Evolutionary conservation across 2,113 vertebrate species (phyloP).

Genomic region (Amia ocellicauda): DNA sequence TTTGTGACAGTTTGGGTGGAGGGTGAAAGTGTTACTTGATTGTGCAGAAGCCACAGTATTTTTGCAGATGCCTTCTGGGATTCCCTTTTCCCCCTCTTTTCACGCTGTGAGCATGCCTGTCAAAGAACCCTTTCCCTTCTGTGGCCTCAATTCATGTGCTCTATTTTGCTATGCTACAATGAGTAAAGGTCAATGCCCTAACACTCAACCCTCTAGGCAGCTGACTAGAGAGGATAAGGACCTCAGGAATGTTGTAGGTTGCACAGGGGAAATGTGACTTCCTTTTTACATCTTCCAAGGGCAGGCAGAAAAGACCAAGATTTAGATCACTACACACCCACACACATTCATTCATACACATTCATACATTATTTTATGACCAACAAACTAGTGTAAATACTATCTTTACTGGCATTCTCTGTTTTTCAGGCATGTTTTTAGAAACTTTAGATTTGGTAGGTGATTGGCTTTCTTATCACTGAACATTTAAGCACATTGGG

Average conservation of each 20-base stretch:
- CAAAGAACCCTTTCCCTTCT: conserved; percentile 55
- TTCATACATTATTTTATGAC: no score
- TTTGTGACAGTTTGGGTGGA: conserved; percentile 20
- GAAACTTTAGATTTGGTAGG: no score
- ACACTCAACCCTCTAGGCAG: conserved; percentile 16
- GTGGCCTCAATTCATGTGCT: conserved; percentile 50
- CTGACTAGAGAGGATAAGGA: conserved; percentile 2
- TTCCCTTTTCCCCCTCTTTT: conserved; percentile 11
- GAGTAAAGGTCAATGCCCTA: conserved; percentile 56
- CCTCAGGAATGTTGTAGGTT: conserved; percentile 11
- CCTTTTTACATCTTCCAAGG: conserved; percentile 8
- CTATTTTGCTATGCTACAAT: conserved; percentile 56
- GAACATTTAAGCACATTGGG: no score
- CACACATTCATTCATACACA: background rate
- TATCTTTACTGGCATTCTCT: no score
- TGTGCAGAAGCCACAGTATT: background rate
- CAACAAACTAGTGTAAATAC: no score
- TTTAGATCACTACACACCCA: background rate
- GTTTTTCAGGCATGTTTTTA: no score
- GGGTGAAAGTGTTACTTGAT: conserved; percentile 24
- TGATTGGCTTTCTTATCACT: no score
- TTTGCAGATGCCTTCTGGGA: background rate
- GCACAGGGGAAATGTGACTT: conserved; percentile 14
- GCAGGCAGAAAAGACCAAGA: background rate
- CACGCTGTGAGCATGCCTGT: conserved; percentile 27